Evolutionary conservation across 1,140 invertebrate genomes (phyloP).

Genomic region (Sipha flava): DNA sequence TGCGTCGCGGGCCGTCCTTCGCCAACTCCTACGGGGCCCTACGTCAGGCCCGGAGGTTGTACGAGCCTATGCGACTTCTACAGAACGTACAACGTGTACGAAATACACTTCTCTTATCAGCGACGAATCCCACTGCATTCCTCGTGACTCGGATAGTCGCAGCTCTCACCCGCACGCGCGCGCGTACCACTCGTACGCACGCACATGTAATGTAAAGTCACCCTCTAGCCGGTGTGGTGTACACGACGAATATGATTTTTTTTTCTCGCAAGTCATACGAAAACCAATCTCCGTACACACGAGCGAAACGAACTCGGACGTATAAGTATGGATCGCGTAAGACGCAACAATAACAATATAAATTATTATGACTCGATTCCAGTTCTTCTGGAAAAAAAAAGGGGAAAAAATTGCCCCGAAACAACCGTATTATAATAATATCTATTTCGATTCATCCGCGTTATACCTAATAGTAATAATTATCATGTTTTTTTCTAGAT

Average conservation of each 20-base stretch:
- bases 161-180: too few relatives aligned
- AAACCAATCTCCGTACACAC: not conserved
- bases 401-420: too few relatives aligned
- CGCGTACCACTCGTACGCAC: too few relatives aligned
- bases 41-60: not conserved
- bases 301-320: not conserved
- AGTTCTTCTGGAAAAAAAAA: too few relatives aligned
- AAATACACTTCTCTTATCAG: not conserved
- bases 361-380: too few relatives aligned
- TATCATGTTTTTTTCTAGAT: too few relatives aligned
- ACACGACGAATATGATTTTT: not conserved
- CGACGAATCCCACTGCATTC: conserved; percentile 16
- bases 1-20: not conserved
- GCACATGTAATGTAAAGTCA: not conserved
- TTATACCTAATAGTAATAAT: too few relatives aligned
- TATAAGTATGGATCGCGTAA: too few relatives aligned
- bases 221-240: not conserved
- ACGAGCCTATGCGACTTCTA: not conserved
- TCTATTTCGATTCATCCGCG: too few relatives aligned
- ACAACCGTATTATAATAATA: too few relatives aligned
- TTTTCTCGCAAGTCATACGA: not conserved
- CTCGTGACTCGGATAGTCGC: not conserved
- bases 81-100: too few relatives aligned
- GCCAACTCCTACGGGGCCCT: conserved; percentile 15
- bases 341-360: too few relatives aligned